These are phyloP conservation scores for Hemiscyllium ocellatum DNA, from an alignment of 2,113 vertebrate genomes.

Conservation along the genomic window DNA sequence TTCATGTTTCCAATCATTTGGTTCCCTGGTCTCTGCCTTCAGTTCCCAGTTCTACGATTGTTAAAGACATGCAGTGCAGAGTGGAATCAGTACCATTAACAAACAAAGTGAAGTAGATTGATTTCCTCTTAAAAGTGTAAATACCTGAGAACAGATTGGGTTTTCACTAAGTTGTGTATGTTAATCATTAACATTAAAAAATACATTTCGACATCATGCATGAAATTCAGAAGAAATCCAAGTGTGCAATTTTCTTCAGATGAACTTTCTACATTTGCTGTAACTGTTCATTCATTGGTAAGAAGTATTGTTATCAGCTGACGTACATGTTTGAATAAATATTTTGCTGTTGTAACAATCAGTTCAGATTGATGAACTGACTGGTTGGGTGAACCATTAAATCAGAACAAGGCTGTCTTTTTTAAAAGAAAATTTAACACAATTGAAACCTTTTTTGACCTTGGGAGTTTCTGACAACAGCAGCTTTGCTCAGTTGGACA, in stretches of 20 bases:
- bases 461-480: conserved; percentile 33
- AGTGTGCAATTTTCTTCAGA: conserved; percentile 1
- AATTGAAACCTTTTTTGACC: conserved; percentile 37
- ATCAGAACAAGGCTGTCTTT: conserved; percentile 6
- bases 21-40: neutral
- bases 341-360: neutral
- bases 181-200: neutral
- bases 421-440: conserved; percentile 15
- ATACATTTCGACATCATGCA: neutral
- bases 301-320: neutral
- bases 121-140: neutral
- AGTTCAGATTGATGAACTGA: conserved; percentile 22
- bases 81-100: neutral
- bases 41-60: neutral
- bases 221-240: neutral
- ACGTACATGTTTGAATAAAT: conserved; percentile 13
- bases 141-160: neutral
- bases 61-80: neutral
- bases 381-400: conserved; percentile 6
- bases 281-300: neutral
- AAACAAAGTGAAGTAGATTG: conserved; percentile 16
- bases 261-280: neutral
- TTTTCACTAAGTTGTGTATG: neutral
- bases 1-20: neutral
- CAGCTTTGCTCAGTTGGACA: conserved; percentile 37